A percentile compares a stretch with the other conserved stretches of the same genome.
Evolutionary conservation across 2,113 vertebrate species (phyloP).

Genomic region (Chamaea fasciata): DNA sequence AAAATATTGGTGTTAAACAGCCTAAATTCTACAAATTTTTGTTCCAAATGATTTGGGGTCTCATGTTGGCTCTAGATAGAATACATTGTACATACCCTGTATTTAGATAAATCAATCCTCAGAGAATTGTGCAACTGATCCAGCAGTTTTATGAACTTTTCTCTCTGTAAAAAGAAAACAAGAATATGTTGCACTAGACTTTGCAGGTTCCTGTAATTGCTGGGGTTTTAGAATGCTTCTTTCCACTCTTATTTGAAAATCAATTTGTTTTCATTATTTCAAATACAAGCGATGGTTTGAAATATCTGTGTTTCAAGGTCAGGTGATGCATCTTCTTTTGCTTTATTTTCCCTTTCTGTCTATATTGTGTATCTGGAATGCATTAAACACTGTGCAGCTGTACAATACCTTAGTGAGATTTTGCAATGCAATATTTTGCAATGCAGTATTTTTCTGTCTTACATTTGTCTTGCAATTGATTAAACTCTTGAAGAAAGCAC

Average conservation of each 20-base stretch:
- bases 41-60: background rate
- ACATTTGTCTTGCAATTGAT: background rate
- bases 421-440: background rate
- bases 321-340: background rate
- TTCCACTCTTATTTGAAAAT: background rate
- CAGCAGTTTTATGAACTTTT: slow-evolving; percentile 96
- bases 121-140: slow-evolving; percentile 97
- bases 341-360: background rate
- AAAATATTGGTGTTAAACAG: background rate
- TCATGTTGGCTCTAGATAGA: background rate
- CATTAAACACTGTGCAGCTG: background rate
- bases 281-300: background rate
- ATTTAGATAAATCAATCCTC: slow-evolving; percentile 97
- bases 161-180: slow-evolving; percentile 81
- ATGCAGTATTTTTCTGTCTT: background rate
- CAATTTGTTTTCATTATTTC: background rate
- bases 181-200: background rate
- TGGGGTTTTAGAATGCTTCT: background rate
- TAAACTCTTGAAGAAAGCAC: background rate
- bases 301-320: background rate
- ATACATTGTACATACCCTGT: slow-evolving; percentile 81
- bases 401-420: background rate
- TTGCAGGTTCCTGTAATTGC: background rate
- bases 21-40: background rate
- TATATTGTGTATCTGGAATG: background rate